Evolutionary conservation across 2,113 vertebrate genomes (phyloP).

Genomic region (Zapus hudsonius): DNA sequence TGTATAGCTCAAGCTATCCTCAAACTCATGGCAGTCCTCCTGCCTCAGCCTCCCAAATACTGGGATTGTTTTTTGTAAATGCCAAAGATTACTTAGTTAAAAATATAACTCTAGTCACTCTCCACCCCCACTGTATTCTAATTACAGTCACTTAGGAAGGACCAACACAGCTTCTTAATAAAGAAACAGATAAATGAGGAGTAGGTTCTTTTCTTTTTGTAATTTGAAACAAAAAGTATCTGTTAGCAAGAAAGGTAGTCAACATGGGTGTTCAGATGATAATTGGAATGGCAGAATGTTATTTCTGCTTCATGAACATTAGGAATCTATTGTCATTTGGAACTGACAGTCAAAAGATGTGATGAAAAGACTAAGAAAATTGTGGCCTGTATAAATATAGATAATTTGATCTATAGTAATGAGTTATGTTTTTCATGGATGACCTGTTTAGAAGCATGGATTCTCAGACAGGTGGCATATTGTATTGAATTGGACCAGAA

Average conservation of each 20-base stretch:
- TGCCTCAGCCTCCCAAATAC: neutral
- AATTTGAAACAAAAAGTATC: neutral
- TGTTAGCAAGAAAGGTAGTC: constrained; percentile 51
- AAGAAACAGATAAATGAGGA: constrained; percentile 45
- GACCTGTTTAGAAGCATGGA: constrained; percentile 70
- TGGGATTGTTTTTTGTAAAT: neutral
- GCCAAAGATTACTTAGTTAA: constrained; percentile 32
- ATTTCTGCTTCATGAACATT: constrained; percentile 62
- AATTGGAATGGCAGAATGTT: constrained; percentile 41
- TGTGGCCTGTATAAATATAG: constrained; percentile 54
- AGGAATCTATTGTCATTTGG: constrained; percentile 65
- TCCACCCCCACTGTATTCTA: neutral
- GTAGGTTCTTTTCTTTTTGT: neutral
- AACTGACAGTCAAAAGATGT: constrained; percentile 54
- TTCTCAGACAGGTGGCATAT: constrained; percentile 21
- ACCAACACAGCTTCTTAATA: neutral
- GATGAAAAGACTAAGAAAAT: constrained; percentile 63
- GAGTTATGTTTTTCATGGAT: constrained; percentile 64
- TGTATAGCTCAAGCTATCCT: neutral
- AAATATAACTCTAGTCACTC: constrained; percentile 1
- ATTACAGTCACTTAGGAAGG: constrained; percentile 39
- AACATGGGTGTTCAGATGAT: neutral
- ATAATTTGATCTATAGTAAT: constrained; percentile 58
- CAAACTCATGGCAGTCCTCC: neutral
- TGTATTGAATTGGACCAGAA: constrained; percentile 50